Evolutionary conservation across 2,888 invertebrate species (phyloP), one percentile per base, ranked within the genome.

Genomic region (Ametastegia equiseti): DNA sequence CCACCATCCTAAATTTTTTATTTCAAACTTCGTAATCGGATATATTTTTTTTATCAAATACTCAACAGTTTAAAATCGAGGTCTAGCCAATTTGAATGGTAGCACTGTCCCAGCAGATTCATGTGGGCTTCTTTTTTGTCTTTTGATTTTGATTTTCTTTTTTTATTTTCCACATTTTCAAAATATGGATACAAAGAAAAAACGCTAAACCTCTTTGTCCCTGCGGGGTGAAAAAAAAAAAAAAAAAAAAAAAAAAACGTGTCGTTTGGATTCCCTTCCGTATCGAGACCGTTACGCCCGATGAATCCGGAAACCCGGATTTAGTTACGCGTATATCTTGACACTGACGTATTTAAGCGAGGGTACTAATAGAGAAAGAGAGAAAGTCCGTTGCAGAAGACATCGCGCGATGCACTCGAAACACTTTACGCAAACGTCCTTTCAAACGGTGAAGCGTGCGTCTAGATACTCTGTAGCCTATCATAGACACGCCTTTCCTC

Each of bases 301-400:
- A 60, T 30, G 60, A 60, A 60, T 60, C 60, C 60, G 60, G 60
- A 60, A 60, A 60, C 60, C n/a, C n/a, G 30, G 30, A 30, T 60
- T 27, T 9, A 57, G 0, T n/a, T n/a, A n/a, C n/a, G n/a, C 13
- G 60, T 13, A 27, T 60, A 60, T 30, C 60, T 30, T 30, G 27
- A 60, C 60, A 23, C 5, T 15, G 23, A 60, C 27, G 60, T 60
- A 54, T 60, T 60, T 27, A 60, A 60, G 60, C n/a, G n/a, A 60
- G 60, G 60, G 60, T 60, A 60, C 60, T 13, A 60, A 57, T 60
- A 60, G 60, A 60, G 60, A 30, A 60, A 30, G 60, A 60, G 60
- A 60, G 60, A 60, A 60, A 60, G 60, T 60, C 27, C 27, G 60
- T 30, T n/a, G n/a, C n/a, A n/a, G 60, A 30, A 60, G 60, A 60